phyloP scores from a whole-genome alignment of 92 coral and sea anemone genomes.

The Anthopleura xanthogrammica region DNA sequence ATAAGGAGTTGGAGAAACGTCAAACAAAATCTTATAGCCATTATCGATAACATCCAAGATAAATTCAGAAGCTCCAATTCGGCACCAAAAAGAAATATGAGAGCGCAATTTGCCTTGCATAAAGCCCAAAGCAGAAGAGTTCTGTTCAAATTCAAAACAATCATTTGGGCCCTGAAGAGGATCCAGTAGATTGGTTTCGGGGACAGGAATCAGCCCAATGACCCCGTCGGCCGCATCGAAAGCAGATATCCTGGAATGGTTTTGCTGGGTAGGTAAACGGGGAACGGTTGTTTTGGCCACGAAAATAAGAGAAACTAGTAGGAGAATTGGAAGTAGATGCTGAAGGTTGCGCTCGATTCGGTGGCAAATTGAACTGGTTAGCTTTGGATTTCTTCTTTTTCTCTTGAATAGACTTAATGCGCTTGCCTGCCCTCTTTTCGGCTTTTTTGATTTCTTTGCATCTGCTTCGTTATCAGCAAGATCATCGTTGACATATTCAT shows the following conservation, averaged over 20 bases:
- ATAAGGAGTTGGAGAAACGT: slow-evolving; percentile 26
- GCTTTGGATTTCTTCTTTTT: too few species aligned
- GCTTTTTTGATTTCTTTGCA: slow-evolving; percentile 26
- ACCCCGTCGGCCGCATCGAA: too few species aligned
- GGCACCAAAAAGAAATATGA: background rate
- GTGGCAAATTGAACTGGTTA: too few species aligned
- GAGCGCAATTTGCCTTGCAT: background rate
- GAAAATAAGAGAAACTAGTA: too few species aligned
- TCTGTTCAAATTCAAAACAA: background rate
- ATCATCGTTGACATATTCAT: slow-evolving; percentile 27
- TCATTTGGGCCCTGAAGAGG: background rate
- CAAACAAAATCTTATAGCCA: slow-evolving; percentile 33
- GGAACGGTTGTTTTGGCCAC: too few species aligned
- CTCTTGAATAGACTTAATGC: background rate
- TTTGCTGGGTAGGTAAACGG: background rate
- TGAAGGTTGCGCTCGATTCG: too few species aligned
- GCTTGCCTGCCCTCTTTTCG: slow-evolving; percentile 12
- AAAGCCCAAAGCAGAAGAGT: background rate
- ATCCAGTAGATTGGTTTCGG: background rate
- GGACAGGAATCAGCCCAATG: too few species aligned
- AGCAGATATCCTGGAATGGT: too few species aligned
- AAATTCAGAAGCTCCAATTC: slow-evolving; percentile 44
- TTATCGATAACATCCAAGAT: slow-evolving; percentile 34
- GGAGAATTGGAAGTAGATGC: too few species aligned
- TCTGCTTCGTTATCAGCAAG: slow-evolving; percentile 35